Evolutionary conservation across 92 coral and sea anemone genomes (phyloP).

Genomic region (Isaurus tuberculatus): DNA sequence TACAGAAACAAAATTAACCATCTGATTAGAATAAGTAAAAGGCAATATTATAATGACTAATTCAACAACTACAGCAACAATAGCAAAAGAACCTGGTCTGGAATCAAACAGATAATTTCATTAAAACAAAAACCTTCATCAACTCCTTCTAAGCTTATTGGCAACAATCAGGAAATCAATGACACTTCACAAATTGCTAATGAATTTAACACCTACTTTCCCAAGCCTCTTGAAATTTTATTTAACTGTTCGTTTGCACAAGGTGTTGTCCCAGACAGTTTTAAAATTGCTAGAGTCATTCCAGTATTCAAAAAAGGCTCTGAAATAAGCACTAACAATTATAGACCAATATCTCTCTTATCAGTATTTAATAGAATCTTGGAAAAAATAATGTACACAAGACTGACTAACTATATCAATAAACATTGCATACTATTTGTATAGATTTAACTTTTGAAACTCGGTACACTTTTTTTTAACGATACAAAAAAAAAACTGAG

Average conservation of each 20-base stretch:
- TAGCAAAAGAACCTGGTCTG: conserved; percentile 54
- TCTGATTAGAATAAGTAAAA: conserved; percentile 36
- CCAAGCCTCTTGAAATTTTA: conserved; percentile 8
- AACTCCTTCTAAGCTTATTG: conserved; percentile 27
- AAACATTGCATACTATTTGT: not conserved
- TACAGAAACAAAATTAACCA: conserved; percentile 44
- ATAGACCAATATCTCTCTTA: conserved; percentile 5
- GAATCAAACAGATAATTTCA: conserved; percentile 56
- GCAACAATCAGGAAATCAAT: conserved; percentile 51
- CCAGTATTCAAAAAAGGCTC: conserved; percentile 22
- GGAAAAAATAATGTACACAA: not conserved
- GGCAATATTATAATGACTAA: conserved; percentile 46
- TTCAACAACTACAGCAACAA: conserved; percentile 45
- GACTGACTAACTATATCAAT: not conserved
- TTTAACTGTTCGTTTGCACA: conserved; percentile 9
- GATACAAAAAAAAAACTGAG: too few relatives aligned
- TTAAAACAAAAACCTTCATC: conserved; percentile 44
- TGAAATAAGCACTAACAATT: conserved; percentile 11
- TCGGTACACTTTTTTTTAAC: too few relatives aligned
- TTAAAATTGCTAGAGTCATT: conserved; percentile 15
- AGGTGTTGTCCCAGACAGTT: conserved; percentile 11
- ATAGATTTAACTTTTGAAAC: too few relatives aligned
- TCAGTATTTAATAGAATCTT: conserved; percentile 4
- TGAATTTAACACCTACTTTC: conserved; percentile 5
- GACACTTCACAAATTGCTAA: conserved; percentile 12